A percentile compares a stretch with the other conserved stretches of the same genome.
These are phyloP conservation scores for Drusus annulatus DNA, from an alignment of 1,140 invertebrate genomes.

Conservation along the genomic window DNA sequence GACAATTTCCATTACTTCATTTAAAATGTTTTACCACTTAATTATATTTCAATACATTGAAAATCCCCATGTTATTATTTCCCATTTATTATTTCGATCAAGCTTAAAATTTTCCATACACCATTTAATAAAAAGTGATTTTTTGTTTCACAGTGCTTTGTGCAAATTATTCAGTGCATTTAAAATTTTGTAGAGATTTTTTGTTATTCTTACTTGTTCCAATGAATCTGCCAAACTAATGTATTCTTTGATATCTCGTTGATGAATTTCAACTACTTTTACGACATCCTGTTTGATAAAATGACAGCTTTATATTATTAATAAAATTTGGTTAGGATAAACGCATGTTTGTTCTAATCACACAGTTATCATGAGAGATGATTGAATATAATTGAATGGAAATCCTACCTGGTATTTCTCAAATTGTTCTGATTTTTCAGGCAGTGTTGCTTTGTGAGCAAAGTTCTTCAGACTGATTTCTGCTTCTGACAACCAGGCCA, in stretches of 20 bases:
- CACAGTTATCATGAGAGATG: neutral
- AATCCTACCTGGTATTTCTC: slow-evolving; percentile 88
- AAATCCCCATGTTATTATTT: no score
- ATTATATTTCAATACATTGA: no score
- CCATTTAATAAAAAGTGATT: slow-evolving; percentile 17
- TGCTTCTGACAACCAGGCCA: slow-evolving; percentile 88
- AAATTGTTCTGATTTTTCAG: slow-evolving; percentile 93
- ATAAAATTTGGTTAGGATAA: slow-evolving; percentile 38
- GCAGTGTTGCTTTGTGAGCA: slow-evolving; percentile 84
- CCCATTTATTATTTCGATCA: neutral
- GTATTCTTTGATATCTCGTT: slow-evolving; percentile 81
- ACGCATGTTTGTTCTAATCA: slow-evolving; percentile 29
- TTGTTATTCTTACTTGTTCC: slow-evolving; percentile 84
- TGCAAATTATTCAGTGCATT: slow-evolving; percentile 45
- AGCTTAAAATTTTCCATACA: slow-evolving; percentile 7
- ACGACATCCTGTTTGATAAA: slow-evolving; percentile 79
- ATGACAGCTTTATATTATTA: slow-evolving; percentile 43
- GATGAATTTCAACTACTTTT: slow-evolving; percentile 81
- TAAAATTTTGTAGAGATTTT: slow-evolving; percentile 60
- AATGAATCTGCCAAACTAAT: slow-evolving; percentile 83
- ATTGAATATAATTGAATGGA: neutral
- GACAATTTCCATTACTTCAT: no score
- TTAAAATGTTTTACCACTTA: no score
- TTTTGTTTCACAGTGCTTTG: slow-evolving; percentile 29
- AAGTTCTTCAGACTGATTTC: slow-evolving; percentile 92